Evolutionary conservation across 2,888 invertebrate genomes (phyloP), one percentile per base, ranked within the genome.

Genomic region (Volucella bombylans): DNA sequence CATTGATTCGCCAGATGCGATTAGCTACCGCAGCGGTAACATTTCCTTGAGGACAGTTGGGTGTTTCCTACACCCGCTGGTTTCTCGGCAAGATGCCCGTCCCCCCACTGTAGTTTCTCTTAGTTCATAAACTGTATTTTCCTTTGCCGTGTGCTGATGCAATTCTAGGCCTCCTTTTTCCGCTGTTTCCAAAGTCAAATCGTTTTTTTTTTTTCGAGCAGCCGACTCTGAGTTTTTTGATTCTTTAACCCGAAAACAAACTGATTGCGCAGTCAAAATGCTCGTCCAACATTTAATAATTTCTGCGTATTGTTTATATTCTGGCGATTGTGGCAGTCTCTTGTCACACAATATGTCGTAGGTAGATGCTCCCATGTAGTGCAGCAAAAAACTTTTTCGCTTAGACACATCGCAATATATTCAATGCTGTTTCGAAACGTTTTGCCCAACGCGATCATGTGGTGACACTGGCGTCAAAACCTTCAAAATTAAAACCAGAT

Each of bases 1-100:
- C 76, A 69, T 10, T 59, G 31, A 23, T 57, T 71, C 12, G 77
- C 54, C 41, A 77, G 39, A 45, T 73, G 82, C 11, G 39, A 55
- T 15, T 54, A 14, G 31, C 49, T 61, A 41, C 77, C 67, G 67
- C 77, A 77, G 39, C 72, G 54, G 43, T 64, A 62, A 77, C 77
- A 82, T 65, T 50, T 65, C 61, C 39, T 61, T 50, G 41, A 52
- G 14, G 9, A 8, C 4, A 23, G 6, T 31, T 31, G 6, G 31
- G 31, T 31, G 31, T 6, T 31, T 31, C 31, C 31, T 31, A 31
- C 31, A 31, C 31, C 6, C 6, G 31, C 31, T 31, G 4, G 31
- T 6, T 31, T 31, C 31, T 31, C 6, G 2, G 31, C n/a, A n/a
- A n/a, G n/a, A n/a, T n/a, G 0, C 31, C 6, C 31, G 31, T 31